Evolutionary conservation across 2,797 vertebrate species (phyloP).

Genomic region (Sebastolobus alascanus): DNA sequence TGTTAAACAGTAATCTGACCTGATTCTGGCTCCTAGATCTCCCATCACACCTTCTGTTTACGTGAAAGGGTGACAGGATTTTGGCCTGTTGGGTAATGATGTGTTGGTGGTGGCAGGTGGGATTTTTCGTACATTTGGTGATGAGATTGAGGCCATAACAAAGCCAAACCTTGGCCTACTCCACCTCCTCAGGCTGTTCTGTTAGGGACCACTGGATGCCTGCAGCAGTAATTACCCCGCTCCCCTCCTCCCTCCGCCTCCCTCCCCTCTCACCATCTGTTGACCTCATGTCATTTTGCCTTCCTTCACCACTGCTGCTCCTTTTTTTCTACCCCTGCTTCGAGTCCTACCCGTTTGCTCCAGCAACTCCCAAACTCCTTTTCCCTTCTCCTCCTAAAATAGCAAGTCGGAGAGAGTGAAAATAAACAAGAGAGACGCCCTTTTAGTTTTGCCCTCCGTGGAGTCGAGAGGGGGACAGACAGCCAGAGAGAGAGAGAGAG

Average conservation of each 20-base stretch:
- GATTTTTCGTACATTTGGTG: conserved; percentile 7
- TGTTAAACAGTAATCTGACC: neutral
- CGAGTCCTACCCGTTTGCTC: conserved; percentile 48
- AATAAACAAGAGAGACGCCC: conserved; percentile 78
- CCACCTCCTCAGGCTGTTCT: conserved; percentile 51
- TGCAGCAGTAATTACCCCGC: conserved; percentile 65
- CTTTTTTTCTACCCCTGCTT: conserved; percentile 36
- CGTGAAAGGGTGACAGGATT: neutral
- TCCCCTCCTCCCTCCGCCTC: conserved; percentile 12
- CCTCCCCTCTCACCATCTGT: conserved; percentile 78
- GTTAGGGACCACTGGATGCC: conserved; percentile 49
- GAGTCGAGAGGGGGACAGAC: conserved; percentile 32
- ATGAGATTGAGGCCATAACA: conserved; percentile 15
- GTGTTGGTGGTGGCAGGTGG: conserved; percentile 42
- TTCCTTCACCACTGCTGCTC: conserved; percentile 68
- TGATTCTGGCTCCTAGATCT: neutral
- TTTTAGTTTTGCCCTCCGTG: conserved; percentile 53
- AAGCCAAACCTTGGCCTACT: conserved; percentile 33
- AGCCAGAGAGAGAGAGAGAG: conserved; percentile 21
- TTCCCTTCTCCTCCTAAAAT: conserved; percentile 79
- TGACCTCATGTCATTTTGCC: conserved; percentile 81
- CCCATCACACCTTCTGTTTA: neutral
- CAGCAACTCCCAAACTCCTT: conserved; percentile 66
- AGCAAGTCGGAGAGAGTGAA: conserved; percentile 68
- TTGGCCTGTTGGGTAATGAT: neutral